Percentiles rank a stretch among this genome's conserved stretches.
phyloP scores from a whole-genome alignment of 2,888 invertebrate genomes.

The Gortyna flavago region DNA sequence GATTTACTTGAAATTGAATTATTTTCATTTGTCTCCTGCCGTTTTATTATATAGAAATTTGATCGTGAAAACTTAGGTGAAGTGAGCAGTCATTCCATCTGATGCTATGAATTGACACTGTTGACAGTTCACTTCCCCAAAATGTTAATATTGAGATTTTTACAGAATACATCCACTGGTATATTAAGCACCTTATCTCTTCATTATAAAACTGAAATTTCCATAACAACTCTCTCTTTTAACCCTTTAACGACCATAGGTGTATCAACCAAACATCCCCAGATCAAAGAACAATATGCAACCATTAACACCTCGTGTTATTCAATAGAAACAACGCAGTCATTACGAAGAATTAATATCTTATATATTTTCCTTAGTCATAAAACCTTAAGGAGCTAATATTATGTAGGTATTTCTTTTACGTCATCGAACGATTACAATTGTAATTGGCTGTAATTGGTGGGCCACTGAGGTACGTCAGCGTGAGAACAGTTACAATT shows the following conservation, averaged over 20 bases:
- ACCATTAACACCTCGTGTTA: conserved; percentile 13
- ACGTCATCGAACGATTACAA: conserved; percentile 79
- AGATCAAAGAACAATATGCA: conserved; percentile 18
- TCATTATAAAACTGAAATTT: too few relatives aligned
- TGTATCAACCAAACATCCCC: neutral
- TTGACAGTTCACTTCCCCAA: neutral
- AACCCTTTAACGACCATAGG: neutral
- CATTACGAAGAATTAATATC: conserved; percentile 51
- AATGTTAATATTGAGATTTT: neutral
- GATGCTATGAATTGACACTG: neutral
- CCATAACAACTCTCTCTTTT: neutral
- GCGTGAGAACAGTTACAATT: conserved; percentile 72
- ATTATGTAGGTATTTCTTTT: conserved; percentile 62
- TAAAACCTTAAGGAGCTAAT: conserved; percentile 44
- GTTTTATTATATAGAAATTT: neutral
- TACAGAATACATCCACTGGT: neutral
- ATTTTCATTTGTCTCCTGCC: neutral
- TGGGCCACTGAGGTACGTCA: conserved; percentile 54
- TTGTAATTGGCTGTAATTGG: conserved; percentile 78
- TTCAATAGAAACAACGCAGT: conserved; percentile 26
- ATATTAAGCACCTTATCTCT: neutral
- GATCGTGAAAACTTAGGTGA: too few relatives aligned
- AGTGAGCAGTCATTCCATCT: neutral
- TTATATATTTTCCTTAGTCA: conserved; percentile 51
- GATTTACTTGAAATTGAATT: neutral